Evolutionary conservation across 2,113 vertebrate species (phyloP), one percentile per base, ranked within the genome.

Genomic region (Tenrec ecaudatus): DNA sequence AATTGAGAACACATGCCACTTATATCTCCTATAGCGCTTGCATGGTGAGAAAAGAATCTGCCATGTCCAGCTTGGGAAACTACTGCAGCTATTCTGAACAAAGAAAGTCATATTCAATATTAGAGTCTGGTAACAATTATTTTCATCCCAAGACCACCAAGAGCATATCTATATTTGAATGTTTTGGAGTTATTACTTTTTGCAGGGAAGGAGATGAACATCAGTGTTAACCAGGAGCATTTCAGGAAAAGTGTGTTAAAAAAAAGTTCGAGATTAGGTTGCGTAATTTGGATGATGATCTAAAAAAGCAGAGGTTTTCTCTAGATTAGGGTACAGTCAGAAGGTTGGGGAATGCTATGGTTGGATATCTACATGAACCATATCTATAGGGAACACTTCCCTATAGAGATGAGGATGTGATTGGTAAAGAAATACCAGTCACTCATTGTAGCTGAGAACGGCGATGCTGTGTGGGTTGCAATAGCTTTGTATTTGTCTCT

Each of bases 71-170:
- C 6, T 4, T 10, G 6, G 40, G 17, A 88, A 58, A 93, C 20
- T 69, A 53, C 3, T 94, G 71, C 58, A 86, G 71, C 90, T 94
- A 93, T 19, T 79, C 47, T 17, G 29, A 86, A 31, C 1, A 93
- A 68, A 31, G 60, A 2, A 86, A 1, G 40, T 5, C 31, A 11
- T 58, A 20, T 64, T 29, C 60, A 69, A 38, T 25, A 84, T 14
- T 25, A 79, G 17, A 94, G 43, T 73, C 62, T 57, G 12, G 29
- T 73, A n/a, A 82, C 11, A 87, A 62, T 91, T 86, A 31, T 76
- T 8, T 87, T 93, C 79, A 88, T 11, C 14, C 73, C 91, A 43
- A 83, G 64, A 47, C 57, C 4, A 92, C 43, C 3, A 88, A 82
- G 73, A 84, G 62, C 36, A 86, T 31, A 92, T 12, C 7, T 38